Conservation (phyloP, 2,888 invertebrate genomes). For the Clanis bilineata region DNA sequence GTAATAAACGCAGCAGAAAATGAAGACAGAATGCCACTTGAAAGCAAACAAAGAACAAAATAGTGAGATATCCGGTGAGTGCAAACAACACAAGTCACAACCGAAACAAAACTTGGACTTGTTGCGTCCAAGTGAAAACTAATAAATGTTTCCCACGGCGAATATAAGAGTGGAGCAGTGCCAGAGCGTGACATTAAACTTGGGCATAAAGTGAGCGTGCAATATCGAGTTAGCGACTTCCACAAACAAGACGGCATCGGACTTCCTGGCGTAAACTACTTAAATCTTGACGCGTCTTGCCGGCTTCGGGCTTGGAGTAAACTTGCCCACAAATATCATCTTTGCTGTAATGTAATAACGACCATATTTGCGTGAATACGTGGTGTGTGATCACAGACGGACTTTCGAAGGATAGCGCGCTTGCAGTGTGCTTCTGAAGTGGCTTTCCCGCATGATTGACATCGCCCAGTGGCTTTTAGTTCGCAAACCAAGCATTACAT, state of each 20-base stretch:
- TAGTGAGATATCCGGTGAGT: conserved; percentile 24
- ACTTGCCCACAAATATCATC: conserved; percentile 43
- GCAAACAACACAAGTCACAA: conserved; percentile 49
- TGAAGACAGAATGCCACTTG: conserved; percentile 3
- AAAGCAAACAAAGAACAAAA: conserved; percentile 19
- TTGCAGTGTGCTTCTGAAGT: conserved; percentile 47
- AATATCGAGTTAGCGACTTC: conserved; percentile 74
- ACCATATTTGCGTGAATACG: conserved; percentile 26
- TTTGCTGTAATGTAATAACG: conserved; percentile 24
- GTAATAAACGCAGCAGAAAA: background rate
- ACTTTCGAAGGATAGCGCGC: conserved; percentile 40
- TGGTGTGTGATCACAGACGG: conserved; percentile 37
- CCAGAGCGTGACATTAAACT: conserved; percentile 64
- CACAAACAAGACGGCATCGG: conserved; percentile 60
- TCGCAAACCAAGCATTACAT: conserved; percentile 35
- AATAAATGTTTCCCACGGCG: conserved; percentile 66
- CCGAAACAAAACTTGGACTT: conserved; percentile 60
- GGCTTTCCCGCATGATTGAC: conserved; percentile 32
- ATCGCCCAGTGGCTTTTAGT: conserved; percentile 41
- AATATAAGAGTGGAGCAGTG: conserved; percentile 47
- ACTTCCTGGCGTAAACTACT: conserved; percentile 74
- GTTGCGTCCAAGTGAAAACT: conserved; percentile 62
- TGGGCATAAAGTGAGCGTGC: conserved; percentile 74
- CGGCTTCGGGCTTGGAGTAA: conserved; percentile 44
- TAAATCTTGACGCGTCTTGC: conserved; percentile 68